phyloP scores from a whole-genome alignment of 2,113 vertebrate genomes.

The Charina bottae region DNA sequence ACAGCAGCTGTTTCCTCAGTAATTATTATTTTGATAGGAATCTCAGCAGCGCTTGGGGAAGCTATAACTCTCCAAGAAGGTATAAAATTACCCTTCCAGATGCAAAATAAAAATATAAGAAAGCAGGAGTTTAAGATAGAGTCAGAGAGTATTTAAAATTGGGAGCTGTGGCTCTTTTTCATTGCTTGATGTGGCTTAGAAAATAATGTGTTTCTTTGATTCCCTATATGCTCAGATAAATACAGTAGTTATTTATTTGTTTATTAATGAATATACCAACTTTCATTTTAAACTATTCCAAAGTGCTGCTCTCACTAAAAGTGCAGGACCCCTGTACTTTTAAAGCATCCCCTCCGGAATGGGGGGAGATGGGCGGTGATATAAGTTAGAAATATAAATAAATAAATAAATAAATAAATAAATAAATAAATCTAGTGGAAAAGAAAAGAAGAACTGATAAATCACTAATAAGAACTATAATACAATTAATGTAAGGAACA shows the following conservation, averaged over 20 bases:
- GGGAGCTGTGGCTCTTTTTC: neutral
- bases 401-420: no score
- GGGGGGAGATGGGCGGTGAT: no score
- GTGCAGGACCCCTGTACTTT: neutral
- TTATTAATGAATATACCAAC: neutral
- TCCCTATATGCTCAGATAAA: neutral
- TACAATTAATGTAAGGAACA: neutral
- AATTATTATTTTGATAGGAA: neutral
- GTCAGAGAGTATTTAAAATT: neutral
- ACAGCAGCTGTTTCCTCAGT: neutral
- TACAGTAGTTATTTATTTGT: neutral
- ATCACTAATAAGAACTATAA: neutral
- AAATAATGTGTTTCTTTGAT: neutral
- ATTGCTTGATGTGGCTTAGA: neutral
- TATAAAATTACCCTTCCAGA: neutral
- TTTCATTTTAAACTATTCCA: neutral
- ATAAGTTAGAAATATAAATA: no score
- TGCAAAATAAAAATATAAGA: neutral
- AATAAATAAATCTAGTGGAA: no score
- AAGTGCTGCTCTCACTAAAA: neutral
- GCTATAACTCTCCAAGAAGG: neutral
- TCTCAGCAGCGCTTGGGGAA: neutral
- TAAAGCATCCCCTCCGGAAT: no score
- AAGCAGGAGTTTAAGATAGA: neutral
- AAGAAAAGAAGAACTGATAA: neutral